These are phyloP conservation scores for Coilia nasus DNA, from an alignment of 2,797 vertebrate species.

Conservation along the genomic window DNA sequence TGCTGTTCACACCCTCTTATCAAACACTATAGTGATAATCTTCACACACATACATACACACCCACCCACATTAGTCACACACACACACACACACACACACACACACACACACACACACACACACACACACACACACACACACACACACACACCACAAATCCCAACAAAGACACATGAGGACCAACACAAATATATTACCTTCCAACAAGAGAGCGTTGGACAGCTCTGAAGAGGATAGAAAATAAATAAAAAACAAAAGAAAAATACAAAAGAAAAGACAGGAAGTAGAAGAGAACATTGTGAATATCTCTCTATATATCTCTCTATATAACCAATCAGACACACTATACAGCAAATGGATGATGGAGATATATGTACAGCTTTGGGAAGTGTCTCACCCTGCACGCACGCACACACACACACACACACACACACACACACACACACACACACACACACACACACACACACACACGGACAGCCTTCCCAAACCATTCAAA, in stretches of 20 bases:
- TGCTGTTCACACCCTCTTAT: background rate
- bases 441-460: no score
- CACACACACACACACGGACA: background rate
- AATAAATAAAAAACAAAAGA: background rate
- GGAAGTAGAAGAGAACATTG: background rate
- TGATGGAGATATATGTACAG: background rate
- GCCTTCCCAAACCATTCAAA: background rate
- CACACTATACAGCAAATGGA: background rate
- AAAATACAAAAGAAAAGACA: background rate
- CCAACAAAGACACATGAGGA: background rate
- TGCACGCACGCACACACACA: no score
- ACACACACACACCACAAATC: background rate
- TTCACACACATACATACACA: background rate
- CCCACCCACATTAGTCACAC: background rate
- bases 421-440: no score
- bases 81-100: background rate
- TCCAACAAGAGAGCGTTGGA: constrained; percentile 17
- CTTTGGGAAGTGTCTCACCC: background rate
- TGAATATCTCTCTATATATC: no score
- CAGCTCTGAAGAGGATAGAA: background rate
- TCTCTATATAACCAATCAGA: background rate
- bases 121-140: background rate
- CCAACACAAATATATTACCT: background rate
- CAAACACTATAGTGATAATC: constrained; percentile 3
- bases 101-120: background rate